Conservation (phyloP, 2,113 vertebrate species). For the Clinocottus analis region DNA sequence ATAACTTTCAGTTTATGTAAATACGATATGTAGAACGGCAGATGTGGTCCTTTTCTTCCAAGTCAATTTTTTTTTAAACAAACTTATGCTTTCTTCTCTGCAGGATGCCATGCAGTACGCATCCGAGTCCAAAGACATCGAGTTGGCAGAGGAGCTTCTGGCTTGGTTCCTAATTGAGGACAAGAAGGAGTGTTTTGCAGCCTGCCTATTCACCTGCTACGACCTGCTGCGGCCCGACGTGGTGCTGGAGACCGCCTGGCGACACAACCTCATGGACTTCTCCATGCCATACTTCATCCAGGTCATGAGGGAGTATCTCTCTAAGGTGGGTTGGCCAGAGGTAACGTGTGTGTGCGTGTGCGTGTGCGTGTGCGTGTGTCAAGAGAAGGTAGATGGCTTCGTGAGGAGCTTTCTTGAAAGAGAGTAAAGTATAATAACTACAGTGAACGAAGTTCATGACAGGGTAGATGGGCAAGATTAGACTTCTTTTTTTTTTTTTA, state of each 20-base stretch:
- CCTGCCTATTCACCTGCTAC: constrained; percentile 98
- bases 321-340: constrained; percentile 88
- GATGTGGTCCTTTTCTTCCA: too few relatives aligned
- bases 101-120: constrained; percentile 99
- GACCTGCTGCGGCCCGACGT: constrained; percentile 97
- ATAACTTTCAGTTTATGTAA: not conserved
- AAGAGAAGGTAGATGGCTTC: not conserved
- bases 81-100: constrained; percentile 3
- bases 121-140: constrained; percentile 97
- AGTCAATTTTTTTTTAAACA: too few relatives aligned
- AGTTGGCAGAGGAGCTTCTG: constrained; percentile 96
- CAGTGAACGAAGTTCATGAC: not conserved
- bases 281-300: constrained; percentile 99
- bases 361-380: not conserved
- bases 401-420: not conserved
- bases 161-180: constrained; percentile 98
- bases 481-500: not conserved
- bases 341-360: not conserved
- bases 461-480: not conserved
- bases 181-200: constrained; percentile 98
- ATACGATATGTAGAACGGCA: too few relatives aligned
- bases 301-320: constrained; percentile 99
- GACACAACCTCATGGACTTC: constrained; percentile 99
- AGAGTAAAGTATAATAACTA: not conserved
- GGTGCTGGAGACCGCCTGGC: constrained; percentile 98